Base-by-base conservation (phyloP, 92 coral and sea anemone genomes). In the Porites lobata region DNA sequence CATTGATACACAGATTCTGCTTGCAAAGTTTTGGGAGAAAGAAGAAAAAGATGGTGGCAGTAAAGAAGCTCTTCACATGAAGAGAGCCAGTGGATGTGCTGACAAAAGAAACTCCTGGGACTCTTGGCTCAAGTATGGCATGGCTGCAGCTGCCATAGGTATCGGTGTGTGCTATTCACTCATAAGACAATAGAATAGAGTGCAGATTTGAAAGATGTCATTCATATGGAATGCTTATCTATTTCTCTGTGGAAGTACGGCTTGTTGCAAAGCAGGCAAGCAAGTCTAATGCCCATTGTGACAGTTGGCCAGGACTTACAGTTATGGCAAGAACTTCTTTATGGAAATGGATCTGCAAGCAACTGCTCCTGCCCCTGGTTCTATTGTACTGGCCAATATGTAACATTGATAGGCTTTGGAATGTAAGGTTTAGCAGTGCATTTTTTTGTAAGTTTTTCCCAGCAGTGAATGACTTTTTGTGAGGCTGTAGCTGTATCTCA, bases 81-180 rank as follows among this genome's bases (percentile, higher is more conserved):
- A 18, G 21, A 74, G 83, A 63, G 75, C 87, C 66, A 82, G 90
- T 62, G 91, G 96, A 9, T 68, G 77, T 1, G 77, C 79, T 13
- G 82, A 80, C 76, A 84, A 91, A 17, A 73, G 92, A 70, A 85
- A 75, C 14, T 20, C 79, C 7, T 97, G 99, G 99, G 71, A 92
- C 12, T 80, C 84, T 9, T 95, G 93, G 93, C 59, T 92, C 10
- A 95, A 94, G 63, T 96, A 97, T 89, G 98, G 99, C 14, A 83
- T 97, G 58, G 99, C 99, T 4, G 99, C 98, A 2, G 79, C 96
- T 38, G 99, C 99, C 12, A 88, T 97, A 0, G 99, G 99, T 8
- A 81, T 97, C 43, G 98, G 98, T 70, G 93, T 97, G 10, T 94
- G 94, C 51, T 91, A 93, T 58, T 92, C 95, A 7, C 87, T 92